These are phyloP conservation scores for Pelosia muscerda DNA, from an alignment of 2,888 invertebrate species.

Conservation along the genomic window DNA sequence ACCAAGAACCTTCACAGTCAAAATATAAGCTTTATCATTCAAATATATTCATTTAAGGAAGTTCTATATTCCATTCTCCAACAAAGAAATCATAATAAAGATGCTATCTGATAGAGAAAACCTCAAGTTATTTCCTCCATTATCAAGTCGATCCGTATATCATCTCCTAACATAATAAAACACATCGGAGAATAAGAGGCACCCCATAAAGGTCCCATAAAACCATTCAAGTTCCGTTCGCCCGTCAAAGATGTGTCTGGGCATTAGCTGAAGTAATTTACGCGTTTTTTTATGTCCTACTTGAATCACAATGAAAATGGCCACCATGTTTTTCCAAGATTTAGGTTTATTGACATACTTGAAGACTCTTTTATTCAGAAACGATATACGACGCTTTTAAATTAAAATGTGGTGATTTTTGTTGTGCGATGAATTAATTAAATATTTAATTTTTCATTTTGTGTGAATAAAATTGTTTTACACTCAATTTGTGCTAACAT, in stretches of 20 bases:
- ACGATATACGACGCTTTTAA: not conserved
- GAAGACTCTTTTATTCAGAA: not conserved
- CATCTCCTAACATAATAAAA: constrained; percentile 51
- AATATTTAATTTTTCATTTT: not conserved
- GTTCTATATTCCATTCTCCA: not conserved
- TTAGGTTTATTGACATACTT: constrained; percentile 45
- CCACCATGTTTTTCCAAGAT: constrained; percentile 53
- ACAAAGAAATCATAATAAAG: constrained; percentile 26
- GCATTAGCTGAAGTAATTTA: constrained; percentile 75
- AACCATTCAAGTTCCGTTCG: constrained; percentile 60
- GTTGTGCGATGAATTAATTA: not conserved
- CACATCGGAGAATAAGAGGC: constrained; percentile 43
- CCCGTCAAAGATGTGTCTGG: constrained; percentile 57
- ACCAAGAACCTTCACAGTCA: not conserved
- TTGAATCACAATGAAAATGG: constrained; percentile 73
- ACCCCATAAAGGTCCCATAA: constrained; percentile 66
- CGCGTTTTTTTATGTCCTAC: constrained; percentile 71
- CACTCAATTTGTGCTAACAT: no score
- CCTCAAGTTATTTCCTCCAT: constrained; percentile 23
- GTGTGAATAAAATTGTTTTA: no score
- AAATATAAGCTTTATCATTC: not conserved
- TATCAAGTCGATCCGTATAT: constrained; percentile 40
- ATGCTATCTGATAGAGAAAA: constrained; percentile 22
- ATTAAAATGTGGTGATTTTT: not conserved
- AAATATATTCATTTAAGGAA: constrained; percentile 6